Evolutionary conservation across 2,113 vertebrate species (phyloP).

Genomic region (Grammomys dolichurus): DNA sequence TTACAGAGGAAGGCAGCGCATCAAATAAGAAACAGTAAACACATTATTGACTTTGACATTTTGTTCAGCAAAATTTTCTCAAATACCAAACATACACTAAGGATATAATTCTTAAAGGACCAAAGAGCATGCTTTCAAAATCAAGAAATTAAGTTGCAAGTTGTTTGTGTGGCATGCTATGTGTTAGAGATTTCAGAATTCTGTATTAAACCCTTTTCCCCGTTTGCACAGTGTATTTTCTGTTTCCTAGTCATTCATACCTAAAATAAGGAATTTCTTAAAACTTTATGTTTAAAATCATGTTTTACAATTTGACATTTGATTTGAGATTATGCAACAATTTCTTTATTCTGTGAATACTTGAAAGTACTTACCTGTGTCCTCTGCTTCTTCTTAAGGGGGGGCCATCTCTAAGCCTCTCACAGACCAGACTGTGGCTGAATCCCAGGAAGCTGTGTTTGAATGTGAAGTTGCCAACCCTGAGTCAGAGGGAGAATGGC

Average conservation of each 20-base stretch:
- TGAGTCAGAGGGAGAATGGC: conserved; percentile 93
- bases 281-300: conserved; percentile 16
- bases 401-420: conserved; percentile 97
- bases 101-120: background rate
- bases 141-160: background rate
- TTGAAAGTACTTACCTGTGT: conserved; percentile 1
- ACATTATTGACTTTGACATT: conserved; percentile 21
- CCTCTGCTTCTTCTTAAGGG: conserved; percentile 86
- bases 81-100: background rate
- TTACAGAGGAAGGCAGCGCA: background rate
- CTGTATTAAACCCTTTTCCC: background rate
- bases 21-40: background rate
- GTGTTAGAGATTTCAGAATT: background rate
- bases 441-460: conserved; percentile 95
- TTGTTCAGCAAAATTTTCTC: background rate
- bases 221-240: conserved; percentile 5
- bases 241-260: background rate
- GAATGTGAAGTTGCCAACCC: conserved; percentile 98
- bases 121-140: conserved; percentile 4
- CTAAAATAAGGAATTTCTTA: conserved; percentile 35
- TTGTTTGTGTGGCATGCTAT: background rate
- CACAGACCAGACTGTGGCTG: conserved; percentile 94
- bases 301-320: conserved; percentile 1
- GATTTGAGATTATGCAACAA: background rate
- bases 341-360: background rate